Conservation (phyloP, 1,140 invertebrate species). For the Aphelenchoides avenae region DNA sequence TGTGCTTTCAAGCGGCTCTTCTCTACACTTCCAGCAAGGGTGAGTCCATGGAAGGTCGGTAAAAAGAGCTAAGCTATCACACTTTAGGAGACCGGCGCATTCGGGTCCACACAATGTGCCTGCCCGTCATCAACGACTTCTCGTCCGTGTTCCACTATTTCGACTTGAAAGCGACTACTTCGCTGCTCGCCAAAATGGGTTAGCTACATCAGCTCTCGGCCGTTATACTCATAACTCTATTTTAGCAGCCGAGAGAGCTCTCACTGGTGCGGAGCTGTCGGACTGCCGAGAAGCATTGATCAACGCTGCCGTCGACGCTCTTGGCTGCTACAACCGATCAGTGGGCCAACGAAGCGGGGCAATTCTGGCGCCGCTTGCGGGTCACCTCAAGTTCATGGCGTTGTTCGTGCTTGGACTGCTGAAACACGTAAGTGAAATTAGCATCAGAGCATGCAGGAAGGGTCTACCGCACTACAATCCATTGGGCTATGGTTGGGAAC, state of each 20-base stretch:
- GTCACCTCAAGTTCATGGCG: slow-evolving; percentile 77
- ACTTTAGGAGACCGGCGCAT: slow-evolving; percentile 82
- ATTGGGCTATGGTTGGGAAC: too few relatives aligned
- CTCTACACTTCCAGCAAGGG: slow-evolving; percentile 96
- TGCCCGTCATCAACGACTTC: slow-evolving; percentile 79
- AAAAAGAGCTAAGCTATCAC: background rate
- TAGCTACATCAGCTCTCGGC: slow-evolving; percentile 14
- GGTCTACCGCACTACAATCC: too few relatives aligned
- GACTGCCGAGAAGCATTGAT: slow-evolving; percentile 93
- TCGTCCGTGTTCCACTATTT: slow-evolving; percentile 81
- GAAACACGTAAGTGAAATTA: slow-evolving; percentile 73
- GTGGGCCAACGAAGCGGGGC: slow-evolving; percentile 65
- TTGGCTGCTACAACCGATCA: slow-evolving; percentile 72
- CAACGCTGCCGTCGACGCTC: slow-evolving; percentile 84
- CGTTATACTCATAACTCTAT: slow-evolving; percentile 15
- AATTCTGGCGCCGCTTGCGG: slow-evolving; percentile 60
- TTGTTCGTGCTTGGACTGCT: slow-evolving; percentile 82
- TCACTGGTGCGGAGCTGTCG: slow-evolving; percentile 72
- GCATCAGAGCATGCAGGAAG: too few relatives aligned
- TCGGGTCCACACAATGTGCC: slow-evolving; percentile 88
- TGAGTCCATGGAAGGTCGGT: slow-evolving; percentile 64
- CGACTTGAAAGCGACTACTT: slow-evolving; percentile 90
- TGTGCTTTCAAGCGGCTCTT: slow-evolving; percentile 94
- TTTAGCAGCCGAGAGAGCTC: slow-evolving; percentile 82
- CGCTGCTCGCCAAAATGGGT: slow-evolving; percentile 65